These are phyloP conservation scores for Apocrypta bakeri DNA, from an alignment of 1,140 invertebrate species.

Conservation along the genomic window DNA sequence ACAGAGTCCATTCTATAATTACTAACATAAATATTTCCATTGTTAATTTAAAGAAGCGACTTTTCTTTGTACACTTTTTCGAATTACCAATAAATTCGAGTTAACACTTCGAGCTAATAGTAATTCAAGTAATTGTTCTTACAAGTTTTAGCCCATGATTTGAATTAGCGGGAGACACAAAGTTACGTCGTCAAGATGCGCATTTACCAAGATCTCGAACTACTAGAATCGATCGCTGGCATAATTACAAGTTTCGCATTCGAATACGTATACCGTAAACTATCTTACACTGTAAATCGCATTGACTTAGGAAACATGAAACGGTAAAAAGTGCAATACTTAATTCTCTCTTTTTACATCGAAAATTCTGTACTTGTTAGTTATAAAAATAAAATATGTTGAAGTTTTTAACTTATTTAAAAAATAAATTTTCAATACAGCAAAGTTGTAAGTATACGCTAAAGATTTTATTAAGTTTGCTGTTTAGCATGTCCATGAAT, in stretches of 20 bases:
- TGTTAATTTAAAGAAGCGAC: neutral
- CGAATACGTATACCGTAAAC: neutral
- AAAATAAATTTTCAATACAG: too few relatives aligned
- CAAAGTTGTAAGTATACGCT: too few relatives aligned
- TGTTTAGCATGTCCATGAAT: too few relatives aligned
- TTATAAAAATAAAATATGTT: too few relatives aligned
- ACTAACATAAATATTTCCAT: neutral
- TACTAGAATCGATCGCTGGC: conserved; percentile 27
- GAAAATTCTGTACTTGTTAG: too few relatives aligned
- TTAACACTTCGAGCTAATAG: conserved; percentile 20
- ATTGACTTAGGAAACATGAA: too few relatives aligned
- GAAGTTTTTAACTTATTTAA: too few relatives aligned
- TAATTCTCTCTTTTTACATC: too few relatives aligned
- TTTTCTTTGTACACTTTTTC: conserved; percentile 7
- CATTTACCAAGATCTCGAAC: conserved; percentile 33
- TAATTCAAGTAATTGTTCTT: too few relatives aligned
- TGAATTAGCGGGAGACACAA: conserved; percentile 9
- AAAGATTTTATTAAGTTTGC: too few relatives aligned
- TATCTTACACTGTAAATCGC: too few relatives aligned
- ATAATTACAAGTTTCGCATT: conserved; percentile 31
- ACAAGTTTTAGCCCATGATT: conserved; percentile 17
- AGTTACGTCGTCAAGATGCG: conserved; percentile 33
- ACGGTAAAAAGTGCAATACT: too few relatives aligned
- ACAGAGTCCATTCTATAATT: neutral
- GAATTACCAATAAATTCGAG: conserved; percentile 25